phyloP scores from a whole-genome alignment of 2,888 invertebrate species.

The Euzophera pinguis region DNA sequence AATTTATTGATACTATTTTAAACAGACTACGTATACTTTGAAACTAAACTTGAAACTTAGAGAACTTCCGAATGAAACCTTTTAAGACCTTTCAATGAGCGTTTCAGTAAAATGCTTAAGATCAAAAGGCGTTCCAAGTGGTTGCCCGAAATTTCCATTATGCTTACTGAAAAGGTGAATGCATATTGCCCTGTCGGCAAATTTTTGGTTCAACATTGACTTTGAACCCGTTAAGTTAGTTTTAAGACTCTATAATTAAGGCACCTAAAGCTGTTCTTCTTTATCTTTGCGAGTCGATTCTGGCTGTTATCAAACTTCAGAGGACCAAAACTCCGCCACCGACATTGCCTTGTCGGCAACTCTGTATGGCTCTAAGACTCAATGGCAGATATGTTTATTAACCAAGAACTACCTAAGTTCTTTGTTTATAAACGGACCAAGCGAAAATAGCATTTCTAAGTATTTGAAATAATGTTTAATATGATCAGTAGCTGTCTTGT shows the following conservation, averaged over 20 bases:
- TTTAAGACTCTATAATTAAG: not conserved
- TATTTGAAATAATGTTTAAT: too few species aligned
- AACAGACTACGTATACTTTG: constrained; percentile 2
- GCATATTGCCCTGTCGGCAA: constrained; percentile 37
- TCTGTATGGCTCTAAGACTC: too few species aligned
- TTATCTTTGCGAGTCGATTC: too few species aligned
- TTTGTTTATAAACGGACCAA: too few species aligned
- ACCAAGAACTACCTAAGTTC: too few species aligned
- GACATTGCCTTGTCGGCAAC: too few species aligned
- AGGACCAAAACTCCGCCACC: too few species aligned
- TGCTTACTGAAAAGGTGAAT: constrained; percentile 58
- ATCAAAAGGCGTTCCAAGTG: constrained; percentile 67
- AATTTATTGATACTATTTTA: constrained; percentile 2
- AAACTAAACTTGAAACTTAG: constrained; percentile 11
- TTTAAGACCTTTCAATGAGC: constrained; percentile 42
- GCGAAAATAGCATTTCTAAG: too few species aligned
- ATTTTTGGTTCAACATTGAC: constrained; percentile 21
- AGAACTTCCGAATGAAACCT: constrained; percentile 17
- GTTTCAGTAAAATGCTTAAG: constrained; percentile 57
- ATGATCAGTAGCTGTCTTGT: too few species aligned
- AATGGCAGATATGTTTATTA: too few species aligned
- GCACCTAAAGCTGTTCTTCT: too few species aligned
- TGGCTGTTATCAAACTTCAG: too few species aligned
- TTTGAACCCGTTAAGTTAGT: constrained; percentile 8
- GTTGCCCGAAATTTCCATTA: constrained; percentile 69